Evolutionary conservation across 2,797 vertebrate species (phyloP).

Genomic region (Sparus aurata): DNA sequence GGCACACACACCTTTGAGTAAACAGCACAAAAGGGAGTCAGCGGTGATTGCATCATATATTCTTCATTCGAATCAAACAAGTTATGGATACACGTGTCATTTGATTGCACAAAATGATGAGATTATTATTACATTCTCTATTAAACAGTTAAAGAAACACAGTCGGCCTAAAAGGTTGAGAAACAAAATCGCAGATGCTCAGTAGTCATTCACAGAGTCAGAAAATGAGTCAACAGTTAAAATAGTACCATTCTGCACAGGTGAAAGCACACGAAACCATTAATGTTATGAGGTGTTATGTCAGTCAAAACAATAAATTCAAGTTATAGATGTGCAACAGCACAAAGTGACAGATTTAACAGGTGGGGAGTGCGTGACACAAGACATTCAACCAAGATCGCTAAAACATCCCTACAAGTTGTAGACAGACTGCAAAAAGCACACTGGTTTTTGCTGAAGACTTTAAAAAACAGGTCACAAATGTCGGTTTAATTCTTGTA

Average conservation of each 20-base stretch:
- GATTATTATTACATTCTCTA: conserved; percentile 42
- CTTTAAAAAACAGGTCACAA: too few species aligned
- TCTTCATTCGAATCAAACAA: conserved; percentile 28
- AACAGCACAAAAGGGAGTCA: neutral
- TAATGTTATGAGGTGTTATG: neutral
- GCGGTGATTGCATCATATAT: neutral
- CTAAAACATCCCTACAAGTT: neutral
- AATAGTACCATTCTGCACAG: neutral
- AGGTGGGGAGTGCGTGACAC: neutral
- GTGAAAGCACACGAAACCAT: neutral
- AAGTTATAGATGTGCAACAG: conserved; percentile 31
- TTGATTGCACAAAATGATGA: conserved; percentile 54
- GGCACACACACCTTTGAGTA: too few species aligned
- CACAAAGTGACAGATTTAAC: conserved; percentile 23
- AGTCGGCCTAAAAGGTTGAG: neutral
- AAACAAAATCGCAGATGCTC: conserved; percentile 13
- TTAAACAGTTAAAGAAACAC: neutral
- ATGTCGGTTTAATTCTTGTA: too few species aligned
- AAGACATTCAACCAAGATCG: conserved; percentile 22
- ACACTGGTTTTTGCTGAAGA: neutral
- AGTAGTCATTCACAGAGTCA: conserved; percentile 22
- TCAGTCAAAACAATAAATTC: conserved; percentile 21
- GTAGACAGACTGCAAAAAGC: neutral
- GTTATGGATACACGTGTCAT: conserved; percentile 1
- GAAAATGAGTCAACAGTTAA: conserved; percentile 2